Percentiles rank a stretch among this genome's conserved stretches.
Conservation (phyloP, 1,140 invertebrate species). For the Pectinophora gossypiella region DNA sequence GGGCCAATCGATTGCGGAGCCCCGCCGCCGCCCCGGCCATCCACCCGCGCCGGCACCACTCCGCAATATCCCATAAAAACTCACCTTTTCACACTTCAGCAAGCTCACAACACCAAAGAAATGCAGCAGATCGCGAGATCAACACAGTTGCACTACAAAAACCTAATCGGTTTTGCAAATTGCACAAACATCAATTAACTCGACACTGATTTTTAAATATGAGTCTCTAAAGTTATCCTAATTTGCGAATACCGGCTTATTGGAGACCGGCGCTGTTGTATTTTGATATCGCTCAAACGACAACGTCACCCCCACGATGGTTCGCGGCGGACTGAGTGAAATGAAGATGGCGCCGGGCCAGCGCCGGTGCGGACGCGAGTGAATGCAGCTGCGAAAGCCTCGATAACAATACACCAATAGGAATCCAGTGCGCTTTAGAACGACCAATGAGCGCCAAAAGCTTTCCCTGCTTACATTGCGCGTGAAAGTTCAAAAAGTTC, state of each 20-base stretch:
- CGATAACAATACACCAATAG: slow-evolving; percentile 45
- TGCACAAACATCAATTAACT: slow-evolving; percentile 52
- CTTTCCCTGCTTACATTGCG: slow-evolving; percentile 28
- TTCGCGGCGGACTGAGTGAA: slow-evolving; percentile 59
- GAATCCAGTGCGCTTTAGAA: slow-evolving; percentile 6
- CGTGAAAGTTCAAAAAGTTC: slow-evolving; percentile 57
- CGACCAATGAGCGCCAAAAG: slow-evolving; percentile 32
- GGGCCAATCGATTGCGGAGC: slow-evolving; percentile 57
- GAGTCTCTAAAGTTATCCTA: slow-evolving; percentile 24
- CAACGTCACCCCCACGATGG: slow-evolving; percentile 42
- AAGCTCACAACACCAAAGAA: slow-evolving; percentile 50
- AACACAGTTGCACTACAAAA: slow-evolving; percentile 46
- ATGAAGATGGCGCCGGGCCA: slow-evolving; percentile 50
- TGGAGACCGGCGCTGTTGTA: slow-evolving; percentile 27
- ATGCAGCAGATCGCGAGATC: slow-evolving; percentile 56
- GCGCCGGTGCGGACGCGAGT: slow-evolving; percentile 38
- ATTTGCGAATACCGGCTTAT: slow-evolving; percentile 27
- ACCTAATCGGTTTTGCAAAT: slow-evolving; percentile 19
- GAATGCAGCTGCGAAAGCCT: slow-evolving; percentile 42
- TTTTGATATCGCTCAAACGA: slow-evolving; percentile 21
- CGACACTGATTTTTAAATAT: slow-evolving; percentile 38
- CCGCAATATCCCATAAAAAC: slow-evolving; percentile 47
- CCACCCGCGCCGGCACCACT: slow-evolving; percentile 9
- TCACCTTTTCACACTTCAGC: slow-evolving; percentile 63
- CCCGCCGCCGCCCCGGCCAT: slow-evolving; percentile 26